Evolutionary conservation across 2,113 vertebrate species (phyloP).

Genomic region (Eretmochelys imbricata): DNA sequence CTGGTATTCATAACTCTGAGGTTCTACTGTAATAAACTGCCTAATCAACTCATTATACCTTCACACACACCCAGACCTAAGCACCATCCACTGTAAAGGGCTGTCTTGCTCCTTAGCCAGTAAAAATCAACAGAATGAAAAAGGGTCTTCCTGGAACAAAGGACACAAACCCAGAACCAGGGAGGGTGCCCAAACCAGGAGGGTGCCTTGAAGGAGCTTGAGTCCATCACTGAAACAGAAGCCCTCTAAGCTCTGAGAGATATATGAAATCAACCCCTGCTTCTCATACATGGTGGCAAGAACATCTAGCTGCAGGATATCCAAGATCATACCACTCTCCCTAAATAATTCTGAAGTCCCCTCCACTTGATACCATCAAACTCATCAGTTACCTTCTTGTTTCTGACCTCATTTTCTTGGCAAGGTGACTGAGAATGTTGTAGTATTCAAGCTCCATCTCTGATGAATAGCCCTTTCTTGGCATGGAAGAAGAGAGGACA

Average conservation of each 20-base stretch:
- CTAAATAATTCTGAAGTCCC: not conserved
- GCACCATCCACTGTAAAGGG: not conserved
- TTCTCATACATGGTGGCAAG: not conserved
- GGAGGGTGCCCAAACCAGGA: not conserved
- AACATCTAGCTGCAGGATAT: not conserved
- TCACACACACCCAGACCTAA: not conserved
- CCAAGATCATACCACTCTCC: accelerated
- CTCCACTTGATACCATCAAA: not conserved
- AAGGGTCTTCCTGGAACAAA: not conserved
- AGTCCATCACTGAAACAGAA: not conserved
- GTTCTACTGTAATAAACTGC: not conserved
- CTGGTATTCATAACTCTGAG: no score
- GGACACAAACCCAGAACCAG: not conserved
- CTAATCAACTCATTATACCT: not conserved
- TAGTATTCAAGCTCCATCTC: not conserved
- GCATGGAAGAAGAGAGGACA: not conserved
- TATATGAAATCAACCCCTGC: not conserved
- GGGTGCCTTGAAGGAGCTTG: not conserved
- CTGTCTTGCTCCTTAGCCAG: not conserved
- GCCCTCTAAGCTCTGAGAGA: not conserved
- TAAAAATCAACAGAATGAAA: not conserved
- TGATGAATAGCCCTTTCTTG: not conserved
- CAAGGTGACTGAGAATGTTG: not conserved
- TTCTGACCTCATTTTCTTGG: not conserved
- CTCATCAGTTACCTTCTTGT: not conserved